Percentiles rank a stretch among this genome's conserved stretches.
These are phyloP conservation scores for Aphaenogaster ashmeadi DNA, from an alignment of 1,140 invertebrate species.

Conservation along the genomic window DNA sequence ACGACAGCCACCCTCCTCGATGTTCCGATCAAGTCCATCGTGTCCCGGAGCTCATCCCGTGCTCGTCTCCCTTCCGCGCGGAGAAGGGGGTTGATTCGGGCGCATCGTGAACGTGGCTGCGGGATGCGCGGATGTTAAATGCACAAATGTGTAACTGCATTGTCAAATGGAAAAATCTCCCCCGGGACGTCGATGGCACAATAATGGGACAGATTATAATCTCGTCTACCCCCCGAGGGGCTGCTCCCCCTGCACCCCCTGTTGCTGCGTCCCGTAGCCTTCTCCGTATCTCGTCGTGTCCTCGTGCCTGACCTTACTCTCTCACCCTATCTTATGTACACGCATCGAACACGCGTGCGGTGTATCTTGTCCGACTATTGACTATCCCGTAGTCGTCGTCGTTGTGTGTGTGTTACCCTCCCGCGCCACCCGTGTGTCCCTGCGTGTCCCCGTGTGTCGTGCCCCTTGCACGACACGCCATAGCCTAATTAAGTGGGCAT, in stretches of 20 bases:
- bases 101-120: slow-evolving; percentile 56
- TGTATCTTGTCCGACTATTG: slow-evolving; percentile 83
- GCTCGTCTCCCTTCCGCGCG: background rate
- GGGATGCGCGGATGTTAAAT: slow-evolving; percentile 84
- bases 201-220: slow-evolving; percentile 88
- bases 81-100: slow-evolving; percentile 17
- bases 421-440: slow-evolving; percentile 20
- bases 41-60: slow-evolving; percentile 55
- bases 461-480: slow-evolving; percentile 75
- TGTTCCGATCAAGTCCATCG: slow-evolving; percentile 57
- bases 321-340: slow-evolving; percentile 55
- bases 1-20: slow-evolving; percentile 49
- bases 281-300: slow-evolving; percentile 37
- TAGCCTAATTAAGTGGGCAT: slow-evolving; percentile 86
- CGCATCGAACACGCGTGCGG: slow-evolving; percentile 24
- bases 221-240: slow-evolving; percentile 86
- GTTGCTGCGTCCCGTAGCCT: slow-evolving; percentile 55
- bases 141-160: slow-evolving; percentile 87
- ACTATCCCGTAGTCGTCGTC: slow-evolving; percentile 51
- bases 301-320: slow-evolving; percentile 66
- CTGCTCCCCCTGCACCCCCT: slow-evolving; percentile 12
- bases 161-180: slow-evolving; percentile 86
- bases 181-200: slow-evolving; percentile 87
- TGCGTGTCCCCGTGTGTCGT: slow-evolving; percentile 26
- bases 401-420: slow-evolving; percentile 19